These are phyloP conservation scores for Drosophila antonietae DNA, from an alignment of 2,888 invertebrate genomes.

Conservation along the genomic window DNA sequence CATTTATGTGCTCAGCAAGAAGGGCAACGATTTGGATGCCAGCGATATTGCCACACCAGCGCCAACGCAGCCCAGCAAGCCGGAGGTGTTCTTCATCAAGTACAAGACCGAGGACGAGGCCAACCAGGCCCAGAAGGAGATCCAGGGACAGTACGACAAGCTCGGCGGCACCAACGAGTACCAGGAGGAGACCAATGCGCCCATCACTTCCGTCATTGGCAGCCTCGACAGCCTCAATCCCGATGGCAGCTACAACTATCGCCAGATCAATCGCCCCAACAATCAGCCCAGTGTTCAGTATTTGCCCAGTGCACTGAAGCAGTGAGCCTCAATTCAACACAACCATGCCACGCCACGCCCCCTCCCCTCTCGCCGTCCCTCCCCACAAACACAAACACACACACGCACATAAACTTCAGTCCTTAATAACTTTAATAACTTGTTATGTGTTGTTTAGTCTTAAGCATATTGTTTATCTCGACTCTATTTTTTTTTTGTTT, in stretches of 20 bases:
- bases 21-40: slow-evolving; percentile 81
- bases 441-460: slow-evolving; percentile 68
- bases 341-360: neutral
- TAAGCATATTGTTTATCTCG: slow-evolving; percentile 47
- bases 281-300: slow-evolving; percentile 69
- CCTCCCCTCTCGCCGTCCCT: neutral
- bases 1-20: slow-evolving; percentile 84
- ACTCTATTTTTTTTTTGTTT: slow-evolving; percentile 42
- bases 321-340: slow-evolving; percentile 22
- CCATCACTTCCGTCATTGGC: slow-evolving; percentile 81
- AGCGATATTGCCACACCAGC: slow-evolving; percentile 82
- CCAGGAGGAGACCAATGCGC: slow-evolving; percentile 79
- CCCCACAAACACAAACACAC: neutral
- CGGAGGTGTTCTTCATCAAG: slow-evolving; percentile 85
- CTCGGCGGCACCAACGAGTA: slow-evolving; percentile 81
- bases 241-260: slow-evolving; percentile 81
- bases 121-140: slow-evolving; percentile 82
- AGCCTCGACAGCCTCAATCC: slow-evolving; percentile 79
- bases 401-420: neutral
- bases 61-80: slow-evolving; percentile 83
- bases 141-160: slow-evolving; percentile 83
- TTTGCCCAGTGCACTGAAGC: slow-evolving; percentile 70
- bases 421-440: slow-evolving; percentile 11
- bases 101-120: slow-evolving; percentile 84
- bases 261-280: slow-evolving; percentile 60